Evolutionary conservation across 1,140 invertebrate genomes (phyloP).

Genomic region (Camponotus vicinus): DNA sequence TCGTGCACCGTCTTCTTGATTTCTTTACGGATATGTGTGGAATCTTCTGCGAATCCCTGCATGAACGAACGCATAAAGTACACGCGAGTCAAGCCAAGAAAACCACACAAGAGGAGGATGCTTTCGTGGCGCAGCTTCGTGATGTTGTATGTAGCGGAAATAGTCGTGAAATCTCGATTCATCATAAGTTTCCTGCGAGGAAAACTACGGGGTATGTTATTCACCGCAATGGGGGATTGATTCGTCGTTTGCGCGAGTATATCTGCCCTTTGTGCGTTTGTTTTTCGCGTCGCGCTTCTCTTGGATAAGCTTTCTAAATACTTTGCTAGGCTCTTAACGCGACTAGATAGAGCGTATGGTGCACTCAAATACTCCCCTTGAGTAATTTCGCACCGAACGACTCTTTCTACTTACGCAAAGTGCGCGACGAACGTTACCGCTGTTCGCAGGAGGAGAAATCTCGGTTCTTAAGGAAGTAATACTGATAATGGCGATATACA

Average conservation of each 20-base stretch:
- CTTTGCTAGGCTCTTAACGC: conserved; percentile 40
- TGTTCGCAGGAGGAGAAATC: not conserved
- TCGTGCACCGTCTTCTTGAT: conserved; percentile 26
- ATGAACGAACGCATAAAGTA: conserved; percentile 8
- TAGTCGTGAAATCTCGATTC: conserved; percentile 50
- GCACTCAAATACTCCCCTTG: conserved; percentile 53
- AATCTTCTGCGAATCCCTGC: conserved; percentile 34
- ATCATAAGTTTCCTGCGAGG: conserved; percentile 4
- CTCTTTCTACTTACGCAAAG: conserved; percentile 41
- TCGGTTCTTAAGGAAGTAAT: not conserved
- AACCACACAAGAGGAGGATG: not conserved
- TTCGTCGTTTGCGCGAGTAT: not conserved
- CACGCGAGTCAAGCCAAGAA: conserved; percentile 1
- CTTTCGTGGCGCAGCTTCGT: not conserved
- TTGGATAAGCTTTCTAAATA: conserved; percentile 27
- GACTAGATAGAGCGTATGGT: not conserved
- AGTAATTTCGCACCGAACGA: conserved; percentile 40
- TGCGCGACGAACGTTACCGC: conserved; percentile 17
- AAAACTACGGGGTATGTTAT: not conserved
- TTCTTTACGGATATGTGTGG: conserved; percentile 21
- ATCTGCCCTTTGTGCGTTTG: no score
- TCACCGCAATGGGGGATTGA: not conserved
- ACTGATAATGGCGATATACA: not conserved
- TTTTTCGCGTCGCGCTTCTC: not conserved
- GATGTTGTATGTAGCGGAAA: not conserved